Evolutionary conservation across 2,113 vertebrate genomes (phyloP), one percentile per base, ranked within the genome.

Genomic region (Microcebus griseorufus): DNA sequence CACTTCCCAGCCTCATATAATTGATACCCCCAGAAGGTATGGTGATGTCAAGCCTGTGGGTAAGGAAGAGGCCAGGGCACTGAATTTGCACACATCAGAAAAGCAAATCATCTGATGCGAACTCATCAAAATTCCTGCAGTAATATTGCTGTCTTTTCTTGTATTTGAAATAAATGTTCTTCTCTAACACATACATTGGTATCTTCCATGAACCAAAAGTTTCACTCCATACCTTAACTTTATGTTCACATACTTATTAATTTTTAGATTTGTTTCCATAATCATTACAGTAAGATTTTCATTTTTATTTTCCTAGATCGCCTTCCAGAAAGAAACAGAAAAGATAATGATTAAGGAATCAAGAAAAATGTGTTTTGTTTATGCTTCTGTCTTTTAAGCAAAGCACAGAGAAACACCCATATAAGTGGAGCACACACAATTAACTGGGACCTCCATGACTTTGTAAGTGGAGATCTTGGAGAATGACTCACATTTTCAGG

Each of bases 401-500:
- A 97, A 1, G 18, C 65, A 82, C 22, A 73, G 60, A 81, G 55
- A 69, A 83, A 25, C 25, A 51, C 51, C 34, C 12, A 3, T 65
- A 2, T 90, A 32, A 94, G 60, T 1, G 20, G 65, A 37, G 75
- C 27, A 1, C 6, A 5, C 0, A 39, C 81, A 25, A 45, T 0
- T 0, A 42, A 25, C 81, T 11, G 32, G 90, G 51, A 25, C 32
- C 51, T 76, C 75, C 9, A 58, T 5, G 25, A 48, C 29, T 84
- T 87, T 1, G 0, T 48, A 17, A 6, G 65, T 84, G 58, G 34
- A 58, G 58, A 76, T 67, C 5, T 65, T 88, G 22, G 75, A 55
- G 27, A 97, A 94, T 88, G 70, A 95, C n/a, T 90, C 70, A 42
- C 75, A 37, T n/a, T 82, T 88, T 73, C 58, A 93, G 81, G 65